These are phyloP conservation scores for Alces alces DNA, from an alignment of 2,113 vertebrate genomes.

Conservation along the genomic window DNA sequence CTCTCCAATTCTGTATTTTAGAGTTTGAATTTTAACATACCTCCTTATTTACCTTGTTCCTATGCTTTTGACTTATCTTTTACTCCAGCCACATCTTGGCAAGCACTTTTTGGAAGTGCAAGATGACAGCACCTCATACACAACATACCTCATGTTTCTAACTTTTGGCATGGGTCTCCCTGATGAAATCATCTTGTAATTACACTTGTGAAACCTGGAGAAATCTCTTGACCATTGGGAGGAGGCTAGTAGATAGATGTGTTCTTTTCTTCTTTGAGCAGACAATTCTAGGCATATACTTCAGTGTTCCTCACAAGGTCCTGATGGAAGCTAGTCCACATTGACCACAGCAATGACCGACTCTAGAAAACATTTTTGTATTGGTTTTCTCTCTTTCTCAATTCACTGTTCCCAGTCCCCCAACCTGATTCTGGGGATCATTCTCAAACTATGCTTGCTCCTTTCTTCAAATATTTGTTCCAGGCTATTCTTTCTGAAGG, in stretches of 20 bases:
- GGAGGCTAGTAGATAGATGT: background rate
- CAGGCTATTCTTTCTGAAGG: background rate
- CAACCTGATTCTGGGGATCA: background rate
- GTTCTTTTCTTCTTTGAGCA: background rate
- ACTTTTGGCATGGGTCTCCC: background rate
- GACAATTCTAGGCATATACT: background rate
- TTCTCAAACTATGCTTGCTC: background rate
- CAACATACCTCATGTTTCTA: background rate
- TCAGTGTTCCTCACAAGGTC: background rate
- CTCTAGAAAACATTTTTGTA: background rate
- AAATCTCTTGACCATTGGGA: background rate
- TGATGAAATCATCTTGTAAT: background rate
- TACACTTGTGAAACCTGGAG: background rate
- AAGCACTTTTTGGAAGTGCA: background rate
- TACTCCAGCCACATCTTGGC: background rate
- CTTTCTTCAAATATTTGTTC: background rate
- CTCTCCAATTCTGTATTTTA: background rate
- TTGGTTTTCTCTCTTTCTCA: background rate
- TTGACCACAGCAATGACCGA: background rate
- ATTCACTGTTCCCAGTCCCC: fast-evolving
- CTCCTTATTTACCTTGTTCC: background rate
- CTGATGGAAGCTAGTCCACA: background rate
- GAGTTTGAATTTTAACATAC: background rate
- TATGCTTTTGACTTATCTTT: background rate
- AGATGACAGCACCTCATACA: background rate